Evolutionary conservation across 2,797 vertebrate species (phyloP).

Genomic region (Spheniscus humboldti): DNA sequence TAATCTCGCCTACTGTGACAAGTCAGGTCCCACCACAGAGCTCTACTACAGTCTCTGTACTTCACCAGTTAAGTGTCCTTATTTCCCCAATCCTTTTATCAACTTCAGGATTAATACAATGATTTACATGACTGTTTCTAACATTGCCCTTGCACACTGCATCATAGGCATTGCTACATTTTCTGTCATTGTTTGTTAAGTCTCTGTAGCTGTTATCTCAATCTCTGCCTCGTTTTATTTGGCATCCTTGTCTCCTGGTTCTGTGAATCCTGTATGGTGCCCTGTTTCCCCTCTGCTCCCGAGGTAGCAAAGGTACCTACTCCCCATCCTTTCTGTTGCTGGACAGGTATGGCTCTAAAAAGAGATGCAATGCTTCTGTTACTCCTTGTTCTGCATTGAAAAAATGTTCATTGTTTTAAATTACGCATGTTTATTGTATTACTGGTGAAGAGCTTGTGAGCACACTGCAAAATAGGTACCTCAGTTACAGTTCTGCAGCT

Average conservation of each 20-base stretch:
- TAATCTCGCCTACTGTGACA: background rate
- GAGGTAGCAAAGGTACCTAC: background rate
- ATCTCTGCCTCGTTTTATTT: background rate
- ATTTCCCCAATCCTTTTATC: background rate
- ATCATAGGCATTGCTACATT: background rate
- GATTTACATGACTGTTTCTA: background rate
- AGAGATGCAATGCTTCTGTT: background rate
- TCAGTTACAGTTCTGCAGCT: background rate
- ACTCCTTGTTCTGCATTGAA: background rate
- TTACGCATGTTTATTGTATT: background rate
- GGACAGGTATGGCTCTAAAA: background rate
- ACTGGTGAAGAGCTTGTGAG: background rate
- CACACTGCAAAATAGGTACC: background rate
- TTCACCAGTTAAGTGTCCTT: background rate
- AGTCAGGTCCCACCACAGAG: background rate
- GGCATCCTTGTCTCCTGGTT: background rate
- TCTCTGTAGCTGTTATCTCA: background rate
- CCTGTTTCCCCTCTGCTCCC: background rate
- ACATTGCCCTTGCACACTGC: background rate
- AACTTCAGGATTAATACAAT: background rate
- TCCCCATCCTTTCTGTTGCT: background rate
- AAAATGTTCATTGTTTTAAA: background rate
- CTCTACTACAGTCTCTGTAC: background rate
- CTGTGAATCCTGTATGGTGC: background rate
- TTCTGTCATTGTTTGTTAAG: background rate